Evolutionary conservation across 1,140 invertebrate species (phyloP).

Genomic region (Bactericera cockerelli): DNA sequence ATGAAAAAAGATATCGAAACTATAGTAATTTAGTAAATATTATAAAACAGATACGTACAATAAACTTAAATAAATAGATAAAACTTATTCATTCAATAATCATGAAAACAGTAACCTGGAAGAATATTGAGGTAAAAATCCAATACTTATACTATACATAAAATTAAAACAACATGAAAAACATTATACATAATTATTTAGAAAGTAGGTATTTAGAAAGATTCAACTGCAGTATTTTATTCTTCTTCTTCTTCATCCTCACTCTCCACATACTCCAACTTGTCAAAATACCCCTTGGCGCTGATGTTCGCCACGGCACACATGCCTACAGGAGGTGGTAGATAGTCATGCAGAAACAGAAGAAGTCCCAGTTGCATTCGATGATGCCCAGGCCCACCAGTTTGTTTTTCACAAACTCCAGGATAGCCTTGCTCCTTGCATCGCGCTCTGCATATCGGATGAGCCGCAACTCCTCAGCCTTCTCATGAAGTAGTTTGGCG

Average conservation of each 20-base stretch:
- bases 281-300: neutral
- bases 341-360: neutral
- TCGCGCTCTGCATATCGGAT: neutral
- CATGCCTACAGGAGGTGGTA: neutral
- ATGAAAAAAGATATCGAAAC: too few relatives aligned
- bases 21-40: too few relatives aligned
- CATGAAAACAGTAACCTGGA: too few relatives aligned
- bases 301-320: neutral
- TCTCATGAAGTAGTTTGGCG: neutral
- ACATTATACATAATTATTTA: too few relatives aligned
- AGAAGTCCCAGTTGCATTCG: neutral
- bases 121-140: too few relatives aligned
- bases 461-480: neutral
- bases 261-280: neutral
- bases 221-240: too few relatives aligned
- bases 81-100: too few relatives aligned
- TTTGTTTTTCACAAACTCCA: neutral
- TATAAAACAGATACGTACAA: too few relatives aligned
- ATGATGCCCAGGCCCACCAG: neutral
- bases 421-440: neutral
- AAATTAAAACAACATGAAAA: too few relatives aligned
- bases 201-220: too few relatives aligned
- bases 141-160: too few relatives aligned
- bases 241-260: conserved; percentile 8
- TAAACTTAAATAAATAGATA: too few relatives aligned